Conservation (phyloP, 2,113 vertebrate species). For the Pituophis catenifer region DNA sequence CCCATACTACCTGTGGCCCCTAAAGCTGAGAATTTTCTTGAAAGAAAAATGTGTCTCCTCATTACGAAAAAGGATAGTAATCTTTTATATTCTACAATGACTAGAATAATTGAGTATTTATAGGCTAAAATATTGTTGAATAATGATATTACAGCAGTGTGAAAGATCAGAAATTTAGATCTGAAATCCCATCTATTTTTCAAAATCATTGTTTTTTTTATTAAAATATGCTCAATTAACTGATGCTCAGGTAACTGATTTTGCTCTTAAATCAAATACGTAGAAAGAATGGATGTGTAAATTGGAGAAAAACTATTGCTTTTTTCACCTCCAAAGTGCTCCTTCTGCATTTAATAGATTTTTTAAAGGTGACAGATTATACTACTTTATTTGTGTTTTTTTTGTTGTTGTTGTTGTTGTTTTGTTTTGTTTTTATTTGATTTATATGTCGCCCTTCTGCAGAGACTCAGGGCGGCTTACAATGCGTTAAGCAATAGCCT, state of each 20-base stretch:
- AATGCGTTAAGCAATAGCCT: too few species aligned
- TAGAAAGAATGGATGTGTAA: neutral
- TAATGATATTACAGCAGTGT: neutral
- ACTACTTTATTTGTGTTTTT: neutral
- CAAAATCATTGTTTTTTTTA: neutral
- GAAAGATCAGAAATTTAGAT: neutral
- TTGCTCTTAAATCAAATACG: neutral
- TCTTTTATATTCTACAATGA: neutral
- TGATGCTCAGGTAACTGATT: neutral
- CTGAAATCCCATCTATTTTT: neutral
- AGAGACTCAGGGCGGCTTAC: too few species aligned
- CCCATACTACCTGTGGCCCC: neutral
- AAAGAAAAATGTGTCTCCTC: neutral
- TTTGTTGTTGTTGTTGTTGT: too few species aligned
- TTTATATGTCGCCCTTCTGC: too few species aligned
- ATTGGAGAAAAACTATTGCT: neutral
- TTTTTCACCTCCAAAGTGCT: neutral
- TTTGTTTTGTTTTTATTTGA: too few species aligned
- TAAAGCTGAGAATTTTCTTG: neutral
- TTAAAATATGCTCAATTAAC: neutral
- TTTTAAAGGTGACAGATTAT: neutral
- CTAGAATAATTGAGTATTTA: neutral
- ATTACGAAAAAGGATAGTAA: neutral
- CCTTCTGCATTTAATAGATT: neutral
- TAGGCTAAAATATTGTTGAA: neutral